Evolutionary conservation across 2,888 invertebrate genomes (phyloP), one percentile per base, ranked within the genome.

Genomic region (Cistogaster globosa): DNA sequence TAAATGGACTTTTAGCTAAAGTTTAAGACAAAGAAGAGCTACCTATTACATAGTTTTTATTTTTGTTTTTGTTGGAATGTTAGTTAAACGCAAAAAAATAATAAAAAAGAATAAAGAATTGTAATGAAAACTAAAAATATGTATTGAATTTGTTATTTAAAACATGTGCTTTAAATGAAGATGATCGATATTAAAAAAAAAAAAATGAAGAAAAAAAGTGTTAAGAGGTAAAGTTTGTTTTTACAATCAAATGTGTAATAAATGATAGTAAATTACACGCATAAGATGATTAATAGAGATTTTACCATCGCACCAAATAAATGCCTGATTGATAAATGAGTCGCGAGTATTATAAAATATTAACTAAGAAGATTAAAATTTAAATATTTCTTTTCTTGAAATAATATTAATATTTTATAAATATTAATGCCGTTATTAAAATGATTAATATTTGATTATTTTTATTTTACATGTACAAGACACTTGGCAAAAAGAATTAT

Each of bases 21-120:
- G 76, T 63, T 78, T 78, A 78, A 71, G 71, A 71, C 71, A 78
- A 78, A 71, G 78, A 78, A 78, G 22, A 42, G 57, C 48, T 67
- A 58, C 76, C 14, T 20, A 5, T 45, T 45, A 8, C 16, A 18
- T 18, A 65, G 65, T 75, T 65, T 75, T 65, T 67, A 57, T 76
- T 58, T 20, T 53, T 18, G 48, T 65, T 67, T 65, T 76, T 58
- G 51, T 53, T 18, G 48, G 48, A 76, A 67, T 76, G 32, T 62
- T 51, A 60, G 62, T 45, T 45, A 16, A 63, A 16, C 63, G 20
- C 14, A 48, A 74, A 16, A 71, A n/a, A n/a, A n/a, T n/a, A n/a
- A 58, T n/a, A 1, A 26, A 26, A 26, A 45, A 36, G 32, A 16
- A 7, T 18, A 32, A 76, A 48, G 65, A 67, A 48, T 76, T 48